A percentile compares a stretch with the other conserved stretches of the same genome.
phyloP scores from a whole-genome alignment of 2,113 vertebrate genomes.

The Meleagris gallopavo region DNA sequence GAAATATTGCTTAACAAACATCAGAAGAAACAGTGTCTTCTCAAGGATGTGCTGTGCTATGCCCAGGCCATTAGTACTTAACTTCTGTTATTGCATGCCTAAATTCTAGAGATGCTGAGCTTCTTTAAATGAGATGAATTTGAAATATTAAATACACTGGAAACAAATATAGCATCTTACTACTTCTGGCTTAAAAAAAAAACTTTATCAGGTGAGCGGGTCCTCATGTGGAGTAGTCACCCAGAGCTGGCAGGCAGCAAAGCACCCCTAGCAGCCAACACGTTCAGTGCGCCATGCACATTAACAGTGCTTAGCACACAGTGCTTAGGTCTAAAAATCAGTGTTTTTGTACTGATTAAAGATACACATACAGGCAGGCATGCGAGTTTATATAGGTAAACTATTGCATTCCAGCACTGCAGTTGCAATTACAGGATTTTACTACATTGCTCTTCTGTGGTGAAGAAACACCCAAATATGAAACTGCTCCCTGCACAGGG shows the following conservation, averaged over 20 bases:
- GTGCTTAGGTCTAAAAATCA: neutral
- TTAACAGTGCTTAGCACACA: neutral
- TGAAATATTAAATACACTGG: neutral
- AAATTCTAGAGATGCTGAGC: neutral
- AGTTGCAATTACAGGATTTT: neutral
- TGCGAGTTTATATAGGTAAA: neutral
- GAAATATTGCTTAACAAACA: neutral
- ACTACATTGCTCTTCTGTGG: neutral
- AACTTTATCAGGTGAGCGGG: neutral
- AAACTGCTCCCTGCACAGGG: neutral
- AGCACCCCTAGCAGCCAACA: neutral
- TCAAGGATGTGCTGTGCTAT: neutral
- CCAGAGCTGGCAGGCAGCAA: neutral
- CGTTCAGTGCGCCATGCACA: neutral
- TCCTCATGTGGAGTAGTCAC: neutral
- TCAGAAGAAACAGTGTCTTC: neutral
- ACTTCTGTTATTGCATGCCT: neutral
- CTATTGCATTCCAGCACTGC: neutral
- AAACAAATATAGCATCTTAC: neutral
- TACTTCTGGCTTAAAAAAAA: neutral
- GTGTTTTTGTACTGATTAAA: neutral
- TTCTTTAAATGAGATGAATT: neutral
- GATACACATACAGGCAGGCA: neutral
- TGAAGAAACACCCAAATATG: neutral
- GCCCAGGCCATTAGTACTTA: neutral